Conservation (phyloP, 2,797 vertebrate genomes). For the Heteromormyrus szaboi region DNA sequence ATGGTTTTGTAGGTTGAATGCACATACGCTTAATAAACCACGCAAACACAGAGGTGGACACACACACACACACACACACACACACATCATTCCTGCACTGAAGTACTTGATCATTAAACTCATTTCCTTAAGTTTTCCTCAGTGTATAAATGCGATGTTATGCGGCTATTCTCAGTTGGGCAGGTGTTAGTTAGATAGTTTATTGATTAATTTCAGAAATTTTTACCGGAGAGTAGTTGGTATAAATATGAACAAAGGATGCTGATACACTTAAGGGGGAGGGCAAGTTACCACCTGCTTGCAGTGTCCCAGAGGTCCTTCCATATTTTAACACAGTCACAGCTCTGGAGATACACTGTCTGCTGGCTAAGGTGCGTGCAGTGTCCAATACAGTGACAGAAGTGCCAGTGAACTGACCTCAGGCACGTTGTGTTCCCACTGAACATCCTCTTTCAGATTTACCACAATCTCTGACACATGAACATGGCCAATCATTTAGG, state of each 20-base stretch:
- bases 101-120: conserved; percentile 48
- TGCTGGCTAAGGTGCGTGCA: background rate
- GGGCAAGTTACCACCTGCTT: background rate
- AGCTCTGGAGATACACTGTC: background rate
- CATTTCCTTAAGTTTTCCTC: background rate
- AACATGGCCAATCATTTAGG: background rate
- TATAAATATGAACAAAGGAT: conserved; percentile 15
- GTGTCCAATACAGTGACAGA: background rate
- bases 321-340: background rate
- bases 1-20: conserved; percentile 12
- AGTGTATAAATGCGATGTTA: conserved; percentile 4
- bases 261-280: background rate
- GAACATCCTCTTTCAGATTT: background rate
- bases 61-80: conserved; percentile 17
- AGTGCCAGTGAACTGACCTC: background rate
- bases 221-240: background rate
- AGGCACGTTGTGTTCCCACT: background rate
- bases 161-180: conserved; percentile 2
- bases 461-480: background rate
- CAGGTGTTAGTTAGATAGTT: conserved; percentile 18
- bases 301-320: background rate
- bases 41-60: conserved; percentile 7
- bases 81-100: conserved; percentile 40
- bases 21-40: conserved; percentile 6
- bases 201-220: conserved; percentile 13